These are phyloP conservation scores for Gallinago solitaria DNA, from an alignment of 2,797 vertebrate genomes.

Conservation along the genomic window DNA sequence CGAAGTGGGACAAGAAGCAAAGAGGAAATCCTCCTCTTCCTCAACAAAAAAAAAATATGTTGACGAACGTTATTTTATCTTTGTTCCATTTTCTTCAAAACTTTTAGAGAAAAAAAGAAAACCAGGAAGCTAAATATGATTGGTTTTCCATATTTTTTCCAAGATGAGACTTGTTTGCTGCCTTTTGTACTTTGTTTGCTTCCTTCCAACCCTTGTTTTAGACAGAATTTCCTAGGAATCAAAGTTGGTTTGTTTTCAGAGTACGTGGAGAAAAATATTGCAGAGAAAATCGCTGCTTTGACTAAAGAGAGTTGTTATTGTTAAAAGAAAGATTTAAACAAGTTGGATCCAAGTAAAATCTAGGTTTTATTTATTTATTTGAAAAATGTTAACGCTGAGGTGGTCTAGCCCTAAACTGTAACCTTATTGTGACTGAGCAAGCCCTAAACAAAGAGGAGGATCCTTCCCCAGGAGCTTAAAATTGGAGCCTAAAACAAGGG, in stretches of 20 bases:
- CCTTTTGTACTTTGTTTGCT: neutral
- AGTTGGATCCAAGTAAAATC: neutral
- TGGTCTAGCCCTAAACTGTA: neutral
- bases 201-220: neutral
- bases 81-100: neutral
- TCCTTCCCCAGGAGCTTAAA: constrained; percentile 43
- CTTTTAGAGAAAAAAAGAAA: neutral
- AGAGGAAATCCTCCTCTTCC: neutral
- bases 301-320: neutral
- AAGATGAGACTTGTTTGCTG: neutral
- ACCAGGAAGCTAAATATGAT: neutral
- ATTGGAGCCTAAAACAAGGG: neutral
- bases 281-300: neutral
- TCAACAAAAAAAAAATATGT: no score
- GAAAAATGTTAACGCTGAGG: accelerated
- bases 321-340: neutral
- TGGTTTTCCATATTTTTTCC: neutral
- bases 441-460: constrained; percentile 4
- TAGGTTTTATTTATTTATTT: neutral
- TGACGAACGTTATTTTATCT: accelerated
- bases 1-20: neutral
- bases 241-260: neutral
- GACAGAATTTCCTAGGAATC: neutral
- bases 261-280: accelerated
- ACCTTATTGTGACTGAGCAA: neutral